Base-by-base conservation (phyloP, 2,888 invertebrate genomes). In the Heteromurus nitidus region DNA sequence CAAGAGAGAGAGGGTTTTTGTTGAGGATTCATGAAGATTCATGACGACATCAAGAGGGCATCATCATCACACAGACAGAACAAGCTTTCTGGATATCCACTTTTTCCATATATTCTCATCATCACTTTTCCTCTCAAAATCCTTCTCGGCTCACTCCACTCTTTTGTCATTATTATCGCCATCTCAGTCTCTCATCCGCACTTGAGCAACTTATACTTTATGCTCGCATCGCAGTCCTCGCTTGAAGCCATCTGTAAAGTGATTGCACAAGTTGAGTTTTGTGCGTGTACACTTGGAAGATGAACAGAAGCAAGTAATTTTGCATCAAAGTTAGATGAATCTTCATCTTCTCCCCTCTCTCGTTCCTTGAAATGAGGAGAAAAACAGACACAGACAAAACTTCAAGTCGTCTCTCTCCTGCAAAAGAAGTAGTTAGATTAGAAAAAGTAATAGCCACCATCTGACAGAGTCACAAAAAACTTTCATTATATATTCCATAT, bases 21-120 rank as follows among this genome's bases (percentile, higher is more conserved):
- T 50, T 58, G 62, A 77, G 69, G 70, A 79, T 79, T 79, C 79
- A 79, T 79, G 62, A 79, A 79, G 79, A 79, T 79, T 79, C 79
- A 79, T 79, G 70, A 70, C 79, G 70, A 79, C 70, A 73, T 70
- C 55, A 70, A 65, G 69, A 69, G 69, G 68, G 65, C 79, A 70
- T 65, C 65, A 58, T 60, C 58, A 65, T 36, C 60, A 73, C 47
- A 47, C 30, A n/a, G 64, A 31, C 60, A 60, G 44, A 73, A 16
- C 50, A 30, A 28, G 47, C 20, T 18, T 22, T 68, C 47, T 44
- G n/a, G n/a, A n/a, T n/a, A n/a, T 22, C 72, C 16, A 44, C 72
- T 18, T 47, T 47, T 30, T 68, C 55, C 44, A 44, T 50, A 26
- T 30, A 18, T 30, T 62, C 36, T 64, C 31, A 47, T 64, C 47